These are phyloP conservation scores for Parnassius orleans DNA, from an alignment of 2,888 invertebrate species.

Conservation along the genomic window DNA sequence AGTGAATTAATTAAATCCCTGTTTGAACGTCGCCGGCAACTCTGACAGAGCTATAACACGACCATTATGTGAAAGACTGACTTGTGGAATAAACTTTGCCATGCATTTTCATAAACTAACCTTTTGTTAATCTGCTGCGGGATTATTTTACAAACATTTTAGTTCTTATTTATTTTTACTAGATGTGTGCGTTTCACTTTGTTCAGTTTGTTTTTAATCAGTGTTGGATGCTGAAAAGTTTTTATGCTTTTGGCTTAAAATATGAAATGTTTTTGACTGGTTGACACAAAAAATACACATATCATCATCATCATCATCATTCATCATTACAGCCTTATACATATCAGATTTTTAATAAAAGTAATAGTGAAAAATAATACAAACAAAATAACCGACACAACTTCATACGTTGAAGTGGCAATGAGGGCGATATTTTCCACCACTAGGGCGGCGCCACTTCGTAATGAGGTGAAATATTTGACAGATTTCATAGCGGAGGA, in stretches of 20 bases:
- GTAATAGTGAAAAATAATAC: too few species aligned
- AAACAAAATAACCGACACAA: too few species aligned
- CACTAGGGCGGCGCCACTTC: too few species aligned
- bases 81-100: slow-evolving; percentile 17
- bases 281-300: not conserved
- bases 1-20: slow-evolving; percentile 35
- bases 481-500: too few species aligned
- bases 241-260: slow-evolving; percentile 4
- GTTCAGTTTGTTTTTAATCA: slow-evolving; percentile 23
- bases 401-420: too few species aligned
- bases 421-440: too few species aligned
- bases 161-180: slow-evolving; percentile 22
- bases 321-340: too few species aligned
- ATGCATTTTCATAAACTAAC: slow-evolving; percentile 19
- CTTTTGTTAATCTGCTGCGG: slow-evolving; percentile 7
- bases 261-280: slow-evolving; percentile 8
- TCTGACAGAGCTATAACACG: not conserved
- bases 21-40: not conserved
- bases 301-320: too few species aligned
- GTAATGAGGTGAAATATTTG: too few species aligned
- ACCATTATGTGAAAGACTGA: slow-evolving; percentile 1
- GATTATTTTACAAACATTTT: slow-evolving; percentile 13
- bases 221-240: slow-evolving; percentile 18
- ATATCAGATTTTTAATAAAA: too few species aligned
- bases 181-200: slow-evolving; percentile 15